Percentiles rank a stretch among this genome's conserved stretches.
Evolutionary conservation across 2,888 invertebrate species (phyloP).

Genomic region (Hartigia nigra): DNA sequence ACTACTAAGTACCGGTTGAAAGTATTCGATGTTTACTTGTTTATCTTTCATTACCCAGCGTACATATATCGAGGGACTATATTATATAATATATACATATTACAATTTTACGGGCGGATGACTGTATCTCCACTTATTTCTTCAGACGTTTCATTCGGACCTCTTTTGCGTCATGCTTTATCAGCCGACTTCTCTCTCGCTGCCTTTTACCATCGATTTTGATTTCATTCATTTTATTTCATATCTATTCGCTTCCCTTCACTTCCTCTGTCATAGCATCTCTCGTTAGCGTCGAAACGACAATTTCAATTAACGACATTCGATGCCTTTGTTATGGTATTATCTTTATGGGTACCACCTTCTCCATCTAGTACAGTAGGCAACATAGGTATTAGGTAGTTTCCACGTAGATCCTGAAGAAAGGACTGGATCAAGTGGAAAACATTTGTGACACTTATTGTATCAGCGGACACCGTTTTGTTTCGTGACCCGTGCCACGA

Average conservation of each 20-base stretch:
- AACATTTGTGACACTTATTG: not conserved
- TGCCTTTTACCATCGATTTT: not conserved
- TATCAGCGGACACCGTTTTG: not conserved
- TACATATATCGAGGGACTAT: not conserved
- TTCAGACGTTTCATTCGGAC: slow-evolving; percentile 2
- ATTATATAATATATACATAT: slow-evolving; percentile 21
- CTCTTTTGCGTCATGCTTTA: not conserved
- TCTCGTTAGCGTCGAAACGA: not conserved
- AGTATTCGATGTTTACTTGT: not conserved
- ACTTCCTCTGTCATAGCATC: not conserved
- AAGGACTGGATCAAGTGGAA: not conserved
- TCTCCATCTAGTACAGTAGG: not conserved
- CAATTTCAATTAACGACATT: not conserved
- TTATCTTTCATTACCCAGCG: not conserved
- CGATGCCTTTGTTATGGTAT: not conserved
- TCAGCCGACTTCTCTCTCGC: not conserved
- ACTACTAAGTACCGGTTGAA: not conserved
- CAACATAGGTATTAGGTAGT: not conserved
- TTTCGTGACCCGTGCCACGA: not conserved
- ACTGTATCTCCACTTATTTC: slow-evolving; percentile 15
- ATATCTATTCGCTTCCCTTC: slow-evolving; percentile 15
- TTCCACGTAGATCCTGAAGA: not conserved
- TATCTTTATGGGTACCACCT: not conserved
- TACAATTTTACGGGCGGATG: slow-evolving; percentile 20
- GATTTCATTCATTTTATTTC: slow-evolving; percentile 4